A percentile compares a stretch with the other conserved stretches of the same genome.
Evolutionary conservation across 1,140 invertebrate genomes (phyloP).

Genomic region (Drosophila sp.): DNA sequence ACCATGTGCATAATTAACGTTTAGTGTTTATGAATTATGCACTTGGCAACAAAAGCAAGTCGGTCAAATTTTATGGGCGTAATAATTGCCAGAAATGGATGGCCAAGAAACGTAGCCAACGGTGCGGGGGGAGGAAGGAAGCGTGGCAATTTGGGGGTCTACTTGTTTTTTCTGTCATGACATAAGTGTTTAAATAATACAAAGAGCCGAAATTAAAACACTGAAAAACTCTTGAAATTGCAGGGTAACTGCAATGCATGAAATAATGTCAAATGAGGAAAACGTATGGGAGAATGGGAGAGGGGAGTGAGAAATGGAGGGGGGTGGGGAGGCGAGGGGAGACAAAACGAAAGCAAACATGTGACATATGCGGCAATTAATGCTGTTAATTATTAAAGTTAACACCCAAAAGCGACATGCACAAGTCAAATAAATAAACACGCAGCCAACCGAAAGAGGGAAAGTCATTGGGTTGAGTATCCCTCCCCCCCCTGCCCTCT

Average conservation of each 20-base stretch:
- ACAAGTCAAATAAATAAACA: slow-evolving; percentile 83
- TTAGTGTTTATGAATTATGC: slow-evolving; percentile 65
- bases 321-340: neutral
- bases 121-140: neutral
- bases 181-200: slow-evolving; percentile 66
- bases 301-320: neutral
- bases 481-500: neutral
- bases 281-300: neutral
- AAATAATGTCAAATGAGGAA: neutral
- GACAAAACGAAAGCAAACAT: slow-evolving; percentile 60
- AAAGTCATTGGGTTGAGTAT: slow-evolving; percentile 33
- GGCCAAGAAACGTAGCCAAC: neutral
- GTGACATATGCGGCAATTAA: slow-evolving; percentile 82
- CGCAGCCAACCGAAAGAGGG: slow-evolving; percentile 56
- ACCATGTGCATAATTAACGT: slow-evolving; percentile 58
- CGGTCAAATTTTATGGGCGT: slow-evolving; percentile 33
- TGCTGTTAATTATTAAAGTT: slow-evolving; percentile 83
- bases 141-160: neutral
- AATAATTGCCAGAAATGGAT: neutral
- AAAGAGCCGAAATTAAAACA: slow-evolving; percentile 41
- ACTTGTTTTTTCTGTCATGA: slow-evolving; percentile 43
- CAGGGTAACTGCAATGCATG: slow-evolving; percentile 39
- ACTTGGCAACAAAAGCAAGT: slow-evolving; percentile 20
- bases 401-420: slow-evolving; percentile 82
- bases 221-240: slow-evolving; percentile 33